Evolutionary conservation across 1,140 invertebrate genomes (phyloP).

Genomic region (Triops cancriformis): DNA sequence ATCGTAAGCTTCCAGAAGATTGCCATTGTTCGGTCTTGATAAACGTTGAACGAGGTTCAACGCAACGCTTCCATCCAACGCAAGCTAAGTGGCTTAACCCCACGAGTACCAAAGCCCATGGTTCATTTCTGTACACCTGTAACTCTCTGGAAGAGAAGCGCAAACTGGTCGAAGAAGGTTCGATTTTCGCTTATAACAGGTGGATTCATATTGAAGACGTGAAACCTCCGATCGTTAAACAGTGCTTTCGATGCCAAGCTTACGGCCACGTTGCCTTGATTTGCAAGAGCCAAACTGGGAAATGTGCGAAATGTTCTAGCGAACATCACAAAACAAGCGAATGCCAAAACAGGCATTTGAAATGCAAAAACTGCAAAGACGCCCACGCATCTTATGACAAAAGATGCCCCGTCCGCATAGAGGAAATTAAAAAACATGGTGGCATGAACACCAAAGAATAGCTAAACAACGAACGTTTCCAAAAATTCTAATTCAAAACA

Average conservation of each 20-base stretch:
- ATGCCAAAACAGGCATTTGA: background rate
- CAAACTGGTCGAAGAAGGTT: background rate
- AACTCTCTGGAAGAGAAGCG: background rate
- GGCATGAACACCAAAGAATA: background rate
- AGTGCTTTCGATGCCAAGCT: background rate
- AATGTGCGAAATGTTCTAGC: constrained; percentile 9
- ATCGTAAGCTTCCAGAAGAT: too few species aligned
- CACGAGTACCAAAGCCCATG: background rate
- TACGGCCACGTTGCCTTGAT: background rate
- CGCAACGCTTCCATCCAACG: background rate
- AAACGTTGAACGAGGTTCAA: too few species aligned
- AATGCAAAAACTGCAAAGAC: constrained; percentile 20
- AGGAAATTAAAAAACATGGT: background rate
- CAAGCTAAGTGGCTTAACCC: background rate
- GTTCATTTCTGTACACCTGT: background rate
- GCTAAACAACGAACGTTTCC: background rate
- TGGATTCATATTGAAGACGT: background rate
- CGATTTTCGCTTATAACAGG: background rate
- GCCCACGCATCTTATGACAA: background rate
- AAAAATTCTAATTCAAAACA: constrained; percentile 18
- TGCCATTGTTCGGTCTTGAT: too few species aligned
- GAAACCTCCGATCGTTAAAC: background rate
- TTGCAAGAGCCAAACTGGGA: background rate
- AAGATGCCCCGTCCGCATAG: background rate
- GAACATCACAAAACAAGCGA: background rate